Evolutionary conservation across 1,140 invertebrate species (phyloP).

Genomic region (Scaptomyza montana): DNA sequence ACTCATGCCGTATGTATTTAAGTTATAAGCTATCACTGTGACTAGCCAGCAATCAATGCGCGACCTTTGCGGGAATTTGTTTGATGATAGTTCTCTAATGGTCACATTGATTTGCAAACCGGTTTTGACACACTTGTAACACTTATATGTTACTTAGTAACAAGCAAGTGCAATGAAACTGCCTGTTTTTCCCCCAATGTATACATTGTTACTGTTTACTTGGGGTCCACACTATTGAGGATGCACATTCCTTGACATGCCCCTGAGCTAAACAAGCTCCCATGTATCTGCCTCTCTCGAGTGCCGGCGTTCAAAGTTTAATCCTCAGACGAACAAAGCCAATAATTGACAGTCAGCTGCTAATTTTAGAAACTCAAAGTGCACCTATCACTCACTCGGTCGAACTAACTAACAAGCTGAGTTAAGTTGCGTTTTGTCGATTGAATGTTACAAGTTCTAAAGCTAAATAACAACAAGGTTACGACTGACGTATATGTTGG

Average conservation of each 20-base stretch:
- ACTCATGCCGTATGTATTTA: constrained; percentile 6
- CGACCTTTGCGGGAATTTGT: constrained; percentile 40
- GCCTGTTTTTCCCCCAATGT: constrained; percentile 4
- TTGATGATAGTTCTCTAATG: constrained; percentile 46
- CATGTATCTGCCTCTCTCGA: constrained; percentile 20
- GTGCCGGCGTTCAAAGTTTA: constrained; percentile 48
- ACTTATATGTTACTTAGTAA: constrained; percentile 21
- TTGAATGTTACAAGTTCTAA: constrained; percentile 33
- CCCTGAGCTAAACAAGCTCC: constrained; percentile 15
- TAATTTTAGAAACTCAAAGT: constrained; percentile 56
- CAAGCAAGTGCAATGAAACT: constrained; percentile 48
- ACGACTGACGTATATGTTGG: background rate
- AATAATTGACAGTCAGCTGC: constrained; percentile 53
- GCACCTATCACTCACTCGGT: constrained; percentile 27
- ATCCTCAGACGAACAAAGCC: constrained; percentile 29
- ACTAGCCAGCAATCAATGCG: constrained; percentile 18
- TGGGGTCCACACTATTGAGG: constrained; percentile 38
- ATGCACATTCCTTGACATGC: constrained; percentile 57
- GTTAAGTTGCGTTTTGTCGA: constrained; percentile 8
- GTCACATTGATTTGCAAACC: constrained; percentile 49
- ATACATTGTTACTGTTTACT: constrained; percentile 41
- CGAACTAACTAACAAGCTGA: background rate
- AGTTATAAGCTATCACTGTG: background rate
- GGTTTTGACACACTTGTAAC: constrained; percentile 49
- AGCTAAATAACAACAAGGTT: constrained; percentile 23